Evolutionary conservation across 2,888 invertebrate genomes (phyloP), one percentile per base, ranked within the genome.

Genomic region (Acanthosepion esculentum): DNA sequence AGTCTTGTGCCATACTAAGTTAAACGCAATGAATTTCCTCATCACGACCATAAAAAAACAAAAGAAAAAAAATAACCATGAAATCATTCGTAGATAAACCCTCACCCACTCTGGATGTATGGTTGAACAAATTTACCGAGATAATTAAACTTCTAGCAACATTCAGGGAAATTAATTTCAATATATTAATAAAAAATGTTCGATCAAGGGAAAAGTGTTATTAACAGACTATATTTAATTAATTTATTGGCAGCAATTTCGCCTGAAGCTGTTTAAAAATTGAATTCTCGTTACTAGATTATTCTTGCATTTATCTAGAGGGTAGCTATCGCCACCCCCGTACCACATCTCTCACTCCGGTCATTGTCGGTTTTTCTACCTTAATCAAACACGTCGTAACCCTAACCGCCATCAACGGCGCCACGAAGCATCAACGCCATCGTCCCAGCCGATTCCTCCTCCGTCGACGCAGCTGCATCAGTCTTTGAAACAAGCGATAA

Each of bases 181-280:
- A 78, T 78, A 78, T 78, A 78, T n/a, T 78, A 78, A 78, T 78
- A 78, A 78, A 78, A 78, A 78, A 78, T n/a, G n/a, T 78, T 33
- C 78, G 78, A 78, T 78, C 78, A 78, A 33, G 78, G 78, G 12
- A 78, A 64, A 78, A n/a, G 18, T 78, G n/a, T 78, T 78, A n/a
- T 33, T 78, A 78, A 78, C n/a, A n/a, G 78, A 78, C n/a, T n/a
- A 33, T 78, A 15, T 78, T 78, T 78, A 78, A 78, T 78, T 78
- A 78, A 78, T 78, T 78, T 78, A 33, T 78, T 78, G 78, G n/a
- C 5, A 78, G 78, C n/a, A n/a, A 33, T 10, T 33, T 78, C 33
- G 78, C n/a, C 78, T 20, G n/a, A n/a, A 33, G 78, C 5, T n/a
- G 78, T n/a, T n/a, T 78, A 78, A 78, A 78, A 78, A 78, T 78